These are phyloP conservation scores for Atta colombica DNA, from an alignment of 1,140 invertebrate genomes.

Conservation along the genomic window DNA sequence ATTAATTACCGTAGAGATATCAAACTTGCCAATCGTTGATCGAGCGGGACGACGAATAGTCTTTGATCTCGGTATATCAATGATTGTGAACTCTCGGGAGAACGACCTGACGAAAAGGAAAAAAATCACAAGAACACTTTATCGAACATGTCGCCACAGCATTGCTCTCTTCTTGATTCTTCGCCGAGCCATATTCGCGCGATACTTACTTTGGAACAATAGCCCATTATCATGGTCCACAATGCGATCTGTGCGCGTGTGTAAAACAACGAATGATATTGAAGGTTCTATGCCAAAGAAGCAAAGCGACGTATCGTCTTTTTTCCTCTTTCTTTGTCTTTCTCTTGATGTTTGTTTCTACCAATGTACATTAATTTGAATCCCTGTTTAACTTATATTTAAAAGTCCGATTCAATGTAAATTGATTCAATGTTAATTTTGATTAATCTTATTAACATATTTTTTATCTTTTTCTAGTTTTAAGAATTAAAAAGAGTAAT, in stretches of 20 bases:
- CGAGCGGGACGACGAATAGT: slow-evolving; percentile 20
- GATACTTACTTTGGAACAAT: slow-evolving; percentile 44
- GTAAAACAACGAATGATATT: slow-evolving; percentile 23
- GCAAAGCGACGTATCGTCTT: slow-evolving; percentile 9
- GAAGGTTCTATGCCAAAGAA: neutral
- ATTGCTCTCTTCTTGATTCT: slow-evolving; percentile 14
- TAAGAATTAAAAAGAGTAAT: too few relatives aligned
- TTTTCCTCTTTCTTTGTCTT: neutral
- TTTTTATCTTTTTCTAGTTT: too few relatives aligned
- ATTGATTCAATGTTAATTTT: too few relatives aligned
- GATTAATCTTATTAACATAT: too few relatives aligned
- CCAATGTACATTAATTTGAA: too few relatives aligned
- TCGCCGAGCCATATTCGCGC: slow-evolving; percentile 21
- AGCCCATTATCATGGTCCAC: slow-evolving; percentile 60
- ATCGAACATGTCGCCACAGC: slow-evolving; percentile 36
- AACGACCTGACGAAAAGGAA: neutral
- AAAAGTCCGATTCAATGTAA: too few relatives aligned
- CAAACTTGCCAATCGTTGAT: slow-evolving; percentile 8
- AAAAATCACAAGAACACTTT: slow-evolving; percentile 17
- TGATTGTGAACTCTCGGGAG: slow-evolving; percentile 18
- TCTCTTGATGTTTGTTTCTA: neutral
- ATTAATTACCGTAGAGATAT: slow-evolving; percentile 26
- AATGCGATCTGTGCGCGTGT: slow-evolving; percentile 41
- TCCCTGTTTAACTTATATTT: too few relatives aligned
- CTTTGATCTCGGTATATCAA: slow-evolving; percentile 31